Conservation (phyloP, 2,797 vertebrate species). For the Momotus momota region DNA sequence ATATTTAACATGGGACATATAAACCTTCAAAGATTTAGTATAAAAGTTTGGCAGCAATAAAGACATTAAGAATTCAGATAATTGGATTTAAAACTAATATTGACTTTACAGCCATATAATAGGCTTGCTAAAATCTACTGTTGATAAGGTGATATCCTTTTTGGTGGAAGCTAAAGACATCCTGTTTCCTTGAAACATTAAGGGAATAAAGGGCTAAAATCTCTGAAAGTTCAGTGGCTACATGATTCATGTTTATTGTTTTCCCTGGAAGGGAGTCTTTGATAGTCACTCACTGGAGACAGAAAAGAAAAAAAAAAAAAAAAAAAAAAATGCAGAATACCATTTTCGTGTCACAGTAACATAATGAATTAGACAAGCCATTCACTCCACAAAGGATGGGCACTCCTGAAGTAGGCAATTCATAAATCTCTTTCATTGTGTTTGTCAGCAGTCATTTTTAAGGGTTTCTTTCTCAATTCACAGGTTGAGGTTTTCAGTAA, state of each 20-base stretch:
- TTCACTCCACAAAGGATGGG: background rate
- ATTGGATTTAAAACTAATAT: conserved; percentile 53
- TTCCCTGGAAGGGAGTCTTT: conserved; percentile 1
- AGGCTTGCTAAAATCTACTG: conserved; percentile 2
- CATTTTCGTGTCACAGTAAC: conserved; percentile 4
- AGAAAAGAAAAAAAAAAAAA: background rate
- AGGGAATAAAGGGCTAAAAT: background rate
- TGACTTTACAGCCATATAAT: conserved; percentile 36
- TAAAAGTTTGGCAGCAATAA: conserved; percentile 61
- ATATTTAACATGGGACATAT: conserved; percentile 39
- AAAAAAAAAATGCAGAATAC: background rate
- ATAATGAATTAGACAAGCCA: conserved; percentile 51
- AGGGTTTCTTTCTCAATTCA: conserved; percentile 59
- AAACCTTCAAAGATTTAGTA: conserved; percentile 50
- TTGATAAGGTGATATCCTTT: conserved; percentile 42
- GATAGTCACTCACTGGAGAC: background rate
- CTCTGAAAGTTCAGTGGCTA: conserved; percentile 20
- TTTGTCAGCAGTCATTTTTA: conserved; percentile 65
- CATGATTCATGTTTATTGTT: conserved; percentile 44
- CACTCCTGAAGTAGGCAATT: conserved; percentile 25
- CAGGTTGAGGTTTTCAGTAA: conserved; percentile 54
- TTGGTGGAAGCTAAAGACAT: conserved; percentile 37
- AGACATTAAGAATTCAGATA: conserved; percentile 61
- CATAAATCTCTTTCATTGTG: conserved; percentile 53
- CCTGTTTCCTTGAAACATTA: conserved; percentile 36